Conservation (phyloP, 2,797 vertebrate genomes). For the Pangasius sanitwongsei region DNA sequence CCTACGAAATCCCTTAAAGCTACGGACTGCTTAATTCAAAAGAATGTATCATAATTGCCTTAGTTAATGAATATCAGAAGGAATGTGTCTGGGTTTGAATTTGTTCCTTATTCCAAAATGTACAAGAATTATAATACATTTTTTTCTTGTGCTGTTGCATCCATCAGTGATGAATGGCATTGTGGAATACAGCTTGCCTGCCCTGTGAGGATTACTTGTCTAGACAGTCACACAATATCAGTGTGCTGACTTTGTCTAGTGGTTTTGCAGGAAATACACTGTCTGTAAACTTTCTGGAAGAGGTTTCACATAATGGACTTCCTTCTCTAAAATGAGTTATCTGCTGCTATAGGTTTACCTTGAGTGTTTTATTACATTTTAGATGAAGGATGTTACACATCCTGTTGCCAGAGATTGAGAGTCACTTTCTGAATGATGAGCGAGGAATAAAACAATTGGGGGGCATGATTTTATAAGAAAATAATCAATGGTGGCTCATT, state of each 20-base stretch:
- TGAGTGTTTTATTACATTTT: constrained; percentile 22
- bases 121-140: background rate
- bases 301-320: constrained; percentile 21
- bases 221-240: constrained; percentile 20
- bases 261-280: constrained; percentile 14
- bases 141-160: background rate
- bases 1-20: background rate
- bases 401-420: constrained; percentile 8
- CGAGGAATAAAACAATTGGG: background rate
- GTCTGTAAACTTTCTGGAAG: constrained; percentile 27
- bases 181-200: background rate
- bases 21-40: background rate
- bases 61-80: background rate
- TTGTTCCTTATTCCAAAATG: background rate
- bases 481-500: background rate
- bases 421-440: background rate
- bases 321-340: constrained; percentile 21
- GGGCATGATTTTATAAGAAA: background rate
- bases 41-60: background rate
- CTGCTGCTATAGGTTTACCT: constrained; percentile 13
- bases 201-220: constrained; percentile 1
- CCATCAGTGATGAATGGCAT: background rate
- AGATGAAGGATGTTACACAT: background rate
- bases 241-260: background rate
- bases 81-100: too few relatives aligned